A percentile compares a stretch with the other conserved stretches of the same genome.
Evolutionary conservation across 2,797 vertebrate genomes (phyloP).

Genomic region (Hafferia zeledoni): DNA sequence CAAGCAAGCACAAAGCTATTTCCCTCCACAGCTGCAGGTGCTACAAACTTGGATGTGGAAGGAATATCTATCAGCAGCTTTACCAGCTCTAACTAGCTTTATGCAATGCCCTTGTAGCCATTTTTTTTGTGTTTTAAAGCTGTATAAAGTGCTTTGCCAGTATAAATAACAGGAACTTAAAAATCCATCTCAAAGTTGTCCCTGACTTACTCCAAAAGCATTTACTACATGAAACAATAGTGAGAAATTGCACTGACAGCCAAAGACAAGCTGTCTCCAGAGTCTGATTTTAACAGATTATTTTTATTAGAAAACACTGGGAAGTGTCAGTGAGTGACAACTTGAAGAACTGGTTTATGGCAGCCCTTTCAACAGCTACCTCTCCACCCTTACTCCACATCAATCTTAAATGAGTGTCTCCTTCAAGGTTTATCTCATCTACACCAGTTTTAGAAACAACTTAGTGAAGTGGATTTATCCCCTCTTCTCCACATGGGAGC

Average conservation of each 20-base stretch:
- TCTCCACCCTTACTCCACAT: background rate
- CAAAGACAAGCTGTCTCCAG: constrained; percentile 33
- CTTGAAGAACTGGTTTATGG: constrained; percentile 10
- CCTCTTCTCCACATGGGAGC: background rate
- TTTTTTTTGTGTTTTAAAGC: background rate
- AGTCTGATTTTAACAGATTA: constrained; percentile 42
- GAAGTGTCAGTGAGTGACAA: constrained; percentile 19
- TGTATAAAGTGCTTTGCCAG: background rate
- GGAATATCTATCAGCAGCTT: background rate
- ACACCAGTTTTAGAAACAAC: constrained; percentile 32
- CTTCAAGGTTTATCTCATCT: constrained; percentile 32
- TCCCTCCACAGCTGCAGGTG: background rate
- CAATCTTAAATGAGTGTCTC: constrained; percentile 21
- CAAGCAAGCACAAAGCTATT: accelerated
- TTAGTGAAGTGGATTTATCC: constrained; percentile 48
- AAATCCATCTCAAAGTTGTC: background rate
- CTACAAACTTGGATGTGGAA: background rate
- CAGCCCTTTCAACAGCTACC: constrained; percentile 24
- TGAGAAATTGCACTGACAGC: background rate
- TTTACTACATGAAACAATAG: background rate
- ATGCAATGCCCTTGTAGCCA: background rate
- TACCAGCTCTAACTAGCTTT: background rate
- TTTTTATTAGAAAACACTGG: constrained; percentile 52
- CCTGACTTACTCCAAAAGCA: background rate
- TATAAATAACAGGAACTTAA: background rate